Evolutionary conservation across 2,888 invertebrate genomes (phyloP).

Genomic region (Serripes groenlandicus): DNA sequence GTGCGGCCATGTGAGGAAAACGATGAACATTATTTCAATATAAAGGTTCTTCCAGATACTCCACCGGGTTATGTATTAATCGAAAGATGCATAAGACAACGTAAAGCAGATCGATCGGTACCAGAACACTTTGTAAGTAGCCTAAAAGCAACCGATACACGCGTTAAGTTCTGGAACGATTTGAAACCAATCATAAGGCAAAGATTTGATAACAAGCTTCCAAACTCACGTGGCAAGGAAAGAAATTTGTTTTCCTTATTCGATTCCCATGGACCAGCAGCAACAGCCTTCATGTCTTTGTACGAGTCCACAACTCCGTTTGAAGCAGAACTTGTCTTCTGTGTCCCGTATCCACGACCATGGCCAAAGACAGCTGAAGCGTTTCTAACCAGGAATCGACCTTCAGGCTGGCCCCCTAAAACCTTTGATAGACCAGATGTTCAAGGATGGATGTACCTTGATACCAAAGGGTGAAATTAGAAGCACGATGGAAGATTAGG

Average conservation of each 20-base stretch:
- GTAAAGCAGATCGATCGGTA: constrained; percentile 1
- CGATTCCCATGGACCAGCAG: constrained; percentile 42
- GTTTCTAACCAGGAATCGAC: constrained; percentile 19
- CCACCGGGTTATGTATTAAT: constrained; percentile 36
- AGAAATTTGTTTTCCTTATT: constrained; percentile 8
- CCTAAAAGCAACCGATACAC: constrained; percentile 26
- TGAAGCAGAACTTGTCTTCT: constrained; percentile 44
- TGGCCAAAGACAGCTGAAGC: constrained; percentile 38
- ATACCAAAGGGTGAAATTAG: constrained; percentile 46
- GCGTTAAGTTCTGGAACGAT: constrained; percentile 13
- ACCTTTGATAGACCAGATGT: constrained; percentile 29
- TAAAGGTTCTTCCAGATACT: constrained; percentile 33
- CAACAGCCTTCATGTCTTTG: constrained; percentile 21
- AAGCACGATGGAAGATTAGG: constrained; percentile 44
- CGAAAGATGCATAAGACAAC: constrained; percentile 28
- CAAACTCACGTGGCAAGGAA: not conserved
- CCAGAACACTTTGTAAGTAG: constrained; percentile 43
- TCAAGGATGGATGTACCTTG: constrained; percentile 31
- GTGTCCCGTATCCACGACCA: constrained; percentile 40
- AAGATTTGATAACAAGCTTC: not conserved
- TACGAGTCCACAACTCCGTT: constrained; percentile 12
- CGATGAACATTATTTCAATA: constrained; percentile 27
- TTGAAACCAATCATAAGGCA: constrained; percentile 8
- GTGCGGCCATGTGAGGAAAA: not conserved
- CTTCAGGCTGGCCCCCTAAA: constrained; percentile 37